A percentile compares a stretch with the other conserved stretches of the same genome.
phyloP scores from a whole-genome alignment of 2,797 vertebrate genomes.

The Holocentrus rufus region DNA sequence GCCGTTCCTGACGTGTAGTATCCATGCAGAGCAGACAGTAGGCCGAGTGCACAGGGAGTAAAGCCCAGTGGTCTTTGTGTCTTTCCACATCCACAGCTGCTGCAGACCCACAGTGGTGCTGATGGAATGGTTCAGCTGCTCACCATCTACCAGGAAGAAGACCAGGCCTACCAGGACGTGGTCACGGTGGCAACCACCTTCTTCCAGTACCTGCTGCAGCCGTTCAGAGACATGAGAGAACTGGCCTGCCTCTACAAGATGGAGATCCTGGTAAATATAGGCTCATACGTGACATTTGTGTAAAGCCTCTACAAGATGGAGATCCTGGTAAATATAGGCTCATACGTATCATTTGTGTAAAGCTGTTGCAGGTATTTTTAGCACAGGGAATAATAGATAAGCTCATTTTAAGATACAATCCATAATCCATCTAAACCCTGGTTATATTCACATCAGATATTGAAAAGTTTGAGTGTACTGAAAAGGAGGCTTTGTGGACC shows the following conservation, averaged over 20 bases:
- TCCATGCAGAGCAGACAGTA: neutral
- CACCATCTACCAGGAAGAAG: constrained; percentile 90
- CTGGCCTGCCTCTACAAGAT: constrained; percentile 90
- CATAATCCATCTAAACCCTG: no score
- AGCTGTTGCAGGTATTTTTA: no score
- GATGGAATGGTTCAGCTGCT: constrained; percentile 89
- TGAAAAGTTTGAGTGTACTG: neutral
- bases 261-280: constrained; percentile 88
- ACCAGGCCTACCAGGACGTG: constrained; percentile 88
- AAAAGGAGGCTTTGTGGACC: neutral
- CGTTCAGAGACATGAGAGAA: constrained; percentile 95
- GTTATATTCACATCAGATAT: neutral
- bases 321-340: constrained; percentile 85
- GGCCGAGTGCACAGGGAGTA: neutral
- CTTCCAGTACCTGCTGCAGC: constrained; percentile 95
- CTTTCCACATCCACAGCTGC: constrained; percentile 76
- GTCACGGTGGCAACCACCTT: constrained; percentile 89
- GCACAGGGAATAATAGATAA: no score
- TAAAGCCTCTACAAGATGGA: constrained; percentile 91
- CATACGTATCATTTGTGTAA: no score
- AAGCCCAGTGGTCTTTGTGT: neutral
- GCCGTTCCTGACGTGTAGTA: no score
- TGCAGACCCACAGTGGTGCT: constrained; percentile 83
- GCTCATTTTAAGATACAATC: no score
- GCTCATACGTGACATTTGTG: no score